These are phyloP conservation scores for Hydrochoerus hydrochaeris DNA, from an alignment of 2,113 vertebrate species.

Conservation along the genomic window DNA sequence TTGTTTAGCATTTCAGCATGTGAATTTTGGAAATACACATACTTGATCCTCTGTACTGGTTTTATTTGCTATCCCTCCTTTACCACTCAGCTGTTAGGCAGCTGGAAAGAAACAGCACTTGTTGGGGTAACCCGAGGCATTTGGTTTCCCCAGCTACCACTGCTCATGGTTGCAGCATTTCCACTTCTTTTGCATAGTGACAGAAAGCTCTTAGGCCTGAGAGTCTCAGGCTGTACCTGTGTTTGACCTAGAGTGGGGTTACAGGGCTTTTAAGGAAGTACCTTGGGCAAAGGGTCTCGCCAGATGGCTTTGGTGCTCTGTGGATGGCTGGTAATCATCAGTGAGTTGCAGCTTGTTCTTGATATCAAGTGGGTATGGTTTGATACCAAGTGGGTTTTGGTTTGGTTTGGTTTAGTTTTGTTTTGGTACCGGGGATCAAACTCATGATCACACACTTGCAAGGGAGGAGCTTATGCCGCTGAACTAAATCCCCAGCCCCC, in stretches of 20 bases:
- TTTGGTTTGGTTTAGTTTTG: too few species aligned
- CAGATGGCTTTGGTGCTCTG: fast-evolving
- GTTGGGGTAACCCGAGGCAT: fast-evolving
- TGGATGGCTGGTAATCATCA: too few species aligned
- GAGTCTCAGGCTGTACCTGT: background rate
- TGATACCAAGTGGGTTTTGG: background rate
- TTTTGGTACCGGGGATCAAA: too few species aligned
- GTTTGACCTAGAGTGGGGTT: background rate
- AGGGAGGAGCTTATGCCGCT: too few species aligned
- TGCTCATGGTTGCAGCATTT: fast-evolving
- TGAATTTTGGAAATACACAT: background rate
- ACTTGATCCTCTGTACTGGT: background rate
- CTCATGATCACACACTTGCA: too few species aligned
- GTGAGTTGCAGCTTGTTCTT: background rate
- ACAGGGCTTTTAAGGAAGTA: background rate
- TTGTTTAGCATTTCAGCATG: background rate
- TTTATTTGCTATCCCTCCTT: background rate
- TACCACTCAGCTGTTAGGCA: fast-evolving
- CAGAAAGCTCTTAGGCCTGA: background rate
- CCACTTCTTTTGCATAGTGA: background rate
- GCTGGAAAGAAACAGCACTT: fast-evolving
- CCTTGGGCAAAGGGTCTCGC: fast-evolving
- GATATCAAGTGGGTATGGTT: background rate
- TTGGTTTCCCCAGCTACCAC: too few species aligned
- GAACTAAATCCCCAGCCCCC: too few species aligned